Base-by-base conservation (phyloP, 2,888 invertebrate genomes). In the Agrenia bidenticulata region DNA sequence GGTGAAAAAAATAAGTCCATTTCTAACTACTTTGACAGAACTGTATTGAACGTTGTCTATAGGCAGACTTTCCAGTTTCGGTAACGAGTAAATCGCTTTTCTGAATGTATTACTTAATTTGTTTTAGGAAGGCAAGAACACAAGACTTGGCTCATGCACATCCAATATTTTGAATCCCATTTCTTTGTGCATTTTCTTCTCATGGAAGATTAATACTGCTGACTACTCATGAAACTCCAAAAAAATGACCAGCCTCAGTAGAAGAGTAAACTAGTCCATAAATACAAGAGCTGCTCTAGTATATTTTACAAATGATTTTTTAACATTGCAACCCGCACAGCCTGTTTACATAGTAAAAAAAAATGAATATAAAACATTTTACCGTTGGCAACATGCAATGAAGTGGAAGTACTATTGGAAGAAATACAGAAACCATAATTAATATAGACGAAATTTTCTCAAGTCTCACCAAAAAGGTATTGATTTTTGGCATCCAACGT, bases 61-160 rank as follows among this genome's bases (percentile, higher is more conserved):
- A 45, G 45, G 45, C 45, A 45, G 45, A 45, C 45, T 45, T 45
- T 45, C 45, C 45, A 45, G 45, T 45, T 45, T 45, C 45, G 45
- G 45, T 45, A 45, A 45, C 15, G n/a, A 45, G 15, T 45, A 45
- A 45, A 5, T 45, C n/a, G 15, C 15, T 7, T 39, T 39, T 39
- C 39, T 45, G 15, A 15, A 45, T 5, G 45, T 45, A n/a, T 39
- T 15, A 39, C 7, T 39, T 7, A 45, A 45, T 5, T 45, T 15
- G 19, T 17, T 15, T 15, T 39, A 4, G 45, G 45, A 45, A 45
- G 45, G 45, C 45, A 45, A 45, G 19, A 17, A 45, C 45, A n/a
- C 4, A 17, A 45, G 9, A 11, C 32, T n/a, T n/a, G n/a, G n/a
- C n/a, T n/a, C 32, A 32, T 32, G 32, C 32, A 7, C 32, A 32